phyloP scores from a whole-genome alignment of 2,797 vertebrate species.

The Pantherophis vulpinus region DNA sequence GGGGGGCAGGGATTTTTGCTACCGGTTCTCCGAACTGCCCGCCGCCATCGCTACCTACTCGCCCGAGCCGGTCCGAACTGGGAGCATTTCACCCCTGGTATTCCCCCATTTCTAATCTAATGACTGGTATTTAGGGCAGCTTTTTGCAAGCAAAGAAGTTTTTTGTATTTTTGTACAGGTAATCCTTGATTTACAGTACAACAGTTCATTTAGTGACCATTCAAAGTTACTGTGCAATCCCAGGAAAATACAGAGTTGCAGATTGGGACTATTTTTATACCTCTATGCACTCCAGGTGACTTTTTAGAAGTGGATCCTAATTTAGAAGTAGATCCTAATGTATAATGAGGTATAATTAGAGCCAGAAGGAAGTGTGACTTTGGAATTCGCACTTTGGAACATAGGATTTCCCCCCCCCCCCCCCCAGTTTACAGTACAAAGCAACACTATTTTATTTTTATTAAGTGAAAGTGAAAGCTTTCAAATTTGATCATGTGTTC shows the following conservation, averaged over 20 bases:
- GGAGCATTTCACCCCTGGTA: no score
- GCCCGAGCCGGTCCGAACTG: no score
- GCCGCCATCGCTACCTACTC: no score
- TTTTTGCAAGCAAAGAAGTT: no score
- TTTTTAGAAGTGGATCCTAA: not conserved
- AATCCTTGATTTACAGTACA: no score
- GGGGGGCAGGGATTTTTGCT: no score
- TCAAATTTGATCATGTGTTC: not conserved
- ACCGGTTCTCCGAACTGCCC: no score
- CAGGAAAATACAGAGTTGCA: not conserved
- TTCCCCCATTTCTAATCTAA: no score
- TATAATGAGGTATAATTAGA: slow-evolving; percentile 20
- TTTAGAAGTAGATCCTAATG: not conserved
- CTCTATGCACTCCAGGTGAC: not conserved
- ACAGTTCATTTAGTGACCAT: no score
- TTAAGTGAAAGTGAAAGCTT: slow-evolving; percentile 41
- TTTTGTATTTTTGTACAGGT: no score
- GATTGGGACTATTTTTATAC: not conserved
- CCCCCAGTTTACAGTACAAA: slow-evolving; percentile 38
- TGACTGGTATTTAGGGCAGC: no score
- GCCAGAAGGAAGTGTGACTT: slow-evolving; percentile 35
- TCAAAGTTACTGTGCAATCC: not conserved
- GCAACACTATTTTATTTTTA: slow-evolving; percentile 44
- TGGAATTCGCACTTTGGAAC: not conserved
- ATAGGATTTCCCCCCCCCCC: not conserved